Percentiles rank a stretch among this genome's conserved stretches.
These are phyloP conservation scores for Sclerodermus sp. DNA, from an alignment of 2,888 invertebrate genomes.

Conservation along the genomic window DNA sequence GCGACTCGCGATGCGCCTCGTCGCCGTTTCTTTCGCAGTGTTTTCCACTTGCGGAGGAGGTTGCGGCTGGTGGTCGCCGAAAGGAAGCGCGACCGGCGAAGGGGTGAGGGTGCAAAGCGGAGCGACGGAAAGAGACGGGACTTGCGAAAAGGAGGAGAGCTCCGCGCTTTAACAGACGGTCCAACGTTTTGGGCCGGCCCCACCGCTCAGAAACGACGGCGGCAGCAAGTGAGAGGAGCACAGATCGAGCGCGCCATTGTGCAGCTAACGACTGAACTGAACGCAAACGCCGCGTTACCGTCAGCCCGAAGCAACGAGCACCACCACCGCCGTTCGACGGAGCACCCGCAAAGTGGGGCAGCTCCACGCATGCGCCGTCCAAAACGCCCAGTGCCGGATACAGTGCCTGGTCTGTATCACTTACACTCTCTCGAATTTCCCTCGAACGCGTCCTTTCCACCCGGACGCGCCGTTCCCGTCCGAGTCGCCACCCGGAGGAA, in stretches of 20 bases:
- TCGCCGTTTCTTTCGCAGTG: constrained; percentile 12
- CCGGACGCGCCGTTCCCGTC: too few species aligned
- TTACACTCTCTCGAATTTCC: too few species aligned
- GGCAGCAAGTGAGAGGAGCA: constrained; percentile 33
- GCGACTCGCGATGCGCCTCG: constrained; percentile 10
- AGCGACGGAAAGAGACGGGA: constrained; percentile 19
- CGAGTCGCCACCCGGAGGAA: too few species aligned
- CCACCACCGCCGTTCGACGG: too few species aligned
- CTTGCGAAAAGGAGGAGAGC: constrained; percentile 14
- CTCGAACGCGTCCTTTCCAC: too few species aligned
- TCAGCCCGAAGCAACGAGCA: neutral
- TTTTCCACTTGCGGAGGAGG: too few species aligned
- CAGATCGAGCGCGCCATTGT: constrained; percentile 50
- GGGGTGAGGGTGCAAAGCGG: constrained; percentile 1
- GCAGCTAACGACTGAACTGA: constrained; percentile 47
- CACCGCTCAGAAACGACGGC: constrained; percentile 55
- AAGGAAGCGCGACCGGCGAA: constrained; percentile 15
- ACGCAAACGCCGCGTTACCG: neutral
- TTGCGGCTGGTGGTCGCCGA: too few species aligned
- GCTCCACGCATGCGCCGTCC: neutral
- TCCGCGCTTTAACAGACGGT: constrained; percentile 47
- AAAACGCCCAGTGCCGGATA: neutral
- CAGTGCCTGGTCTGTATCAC: too few species aligned
- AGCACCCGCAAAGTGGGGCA: too few species aligned
- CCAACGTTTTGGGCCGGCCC: constrained; percentile 52